A percentile compares a stretch with the other conserved stretches of the same genome.
Evolutionary conservation across 2,113 vertebrate species (phyloP).

Genomic region (Xyrauchen texanus): DNA sequence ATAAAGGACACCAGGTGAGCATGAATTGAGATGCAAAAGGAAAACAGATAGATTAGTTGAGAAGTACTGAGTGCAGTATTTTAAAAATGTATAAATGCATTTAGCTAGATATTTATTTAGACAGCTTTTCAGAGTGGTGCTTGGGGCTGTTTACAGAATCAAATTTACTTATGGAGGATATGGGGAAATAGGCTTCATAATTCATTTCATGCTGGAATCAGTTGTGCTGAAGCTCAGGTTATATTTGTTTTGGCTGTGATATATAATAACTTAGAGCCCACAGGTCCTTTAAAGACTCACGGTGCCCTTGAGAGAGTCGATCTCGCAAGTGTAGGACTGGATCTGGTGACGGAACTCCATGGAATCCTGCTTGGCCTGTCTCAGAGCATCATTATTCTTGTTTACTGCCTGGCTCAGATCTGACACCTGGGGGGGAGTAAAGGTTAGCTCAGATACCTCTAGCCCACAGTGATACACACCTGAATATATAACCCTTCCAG

Average conservation of each 20-base stretch:
- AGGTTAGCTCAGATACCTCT: not conserved
- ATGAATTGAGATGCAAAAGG: not conserved
- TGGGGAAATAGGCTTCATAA: constrained; percentile 14
- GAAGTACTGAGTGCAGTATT: not conserved
- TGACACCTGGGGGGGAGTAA: constrained; percentile 74
- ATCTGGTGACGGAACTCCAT: constrained; percentile 98
- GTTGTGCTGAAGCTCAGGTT: constrained; percentile 13
- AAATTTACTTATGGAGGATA: not conserved
- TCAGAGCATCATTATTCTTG: constrained; percentile 90
- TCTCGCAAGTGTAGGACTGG: constrained; percentile 97
- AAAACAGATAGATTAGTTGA: not conserved
- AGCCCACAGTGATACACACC: not conserved
- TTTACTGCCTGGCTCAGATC: constrained; percentile 92
- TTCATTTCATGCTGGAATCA: not conserved
- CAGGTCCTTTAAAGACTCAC: constrained; percentile 73
- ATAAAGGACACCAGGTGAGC: not conserved
- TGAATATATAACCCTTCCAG: not conserved
- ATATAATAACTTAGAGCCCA: not conserved
- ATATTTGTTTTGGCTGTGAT: constrained; percentile 13
- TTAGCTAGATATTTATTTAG: not conserved
- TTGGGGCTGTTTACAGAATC: not conserved
- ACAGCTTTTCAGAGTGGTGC: not conserved
- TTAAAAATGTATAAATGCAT: no score
- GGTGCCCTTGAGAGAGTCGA: constrained; percentile 97
- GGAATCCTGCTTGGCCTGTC: constrained; percentile 90